These are phyloP conservation scores for Phylloscopus collybita DNA, from an alignment of 2,797 vertebrate species.

Conservation along the genomic window DNA sequence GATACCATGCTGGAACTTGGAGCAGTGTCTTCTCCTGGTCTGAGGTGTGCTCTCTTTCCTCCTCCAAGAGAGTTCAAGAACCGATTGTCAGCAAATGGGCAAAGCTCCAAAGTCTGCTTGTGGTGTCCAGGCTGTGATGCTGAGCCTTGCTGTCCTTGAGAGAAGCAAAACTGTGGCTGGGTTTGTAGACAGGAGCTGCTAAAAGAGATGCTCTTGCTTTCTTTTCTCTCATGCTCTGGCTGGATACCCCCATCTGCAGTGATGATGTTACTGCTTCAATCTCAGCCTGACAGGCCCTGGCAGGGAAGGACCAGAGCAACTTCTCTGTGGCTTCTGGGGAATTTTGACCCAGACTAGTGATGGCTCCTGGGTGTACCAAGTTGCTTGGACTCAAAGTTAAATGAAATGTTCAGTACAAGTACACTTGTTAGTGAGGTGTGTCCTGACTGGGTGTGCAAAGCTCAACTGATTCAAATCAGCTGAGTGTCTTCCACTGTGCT, in stretches of 20 bases:
- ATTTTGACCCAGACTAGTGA: neutral
- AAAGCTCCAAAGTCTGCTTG: neutral
- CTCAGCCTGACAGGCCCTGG: neutral
- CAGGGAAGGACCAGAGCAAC: neutral
- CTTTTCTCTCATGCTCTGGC: neutral
- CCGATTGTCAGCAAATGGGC: neutral
- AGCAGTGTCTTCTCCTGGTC: neutral
- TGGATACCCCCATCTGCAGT: neutral
- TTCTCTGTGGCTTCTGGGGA: neutral
- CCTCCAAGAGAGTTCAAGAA: neutral
- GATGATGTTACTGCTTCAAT: neutral
- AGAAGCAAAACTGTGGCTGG: neutral
- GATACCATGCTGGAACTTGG: neutral
- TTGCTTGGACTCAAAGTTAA: neutral
- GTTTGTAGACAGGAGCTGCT: neutral
- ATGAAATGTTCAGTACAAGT: neutral
- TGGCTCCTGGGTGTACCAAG: neutral
- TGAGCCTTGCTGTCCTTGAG: neutral
- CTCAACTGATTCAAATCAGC: neutral
- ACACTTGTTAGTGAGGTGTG: neutral
- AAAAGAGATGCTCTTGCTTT: neutral
- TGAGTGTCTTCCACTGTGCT: neutral
- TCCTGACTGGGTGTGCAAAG: neutral
- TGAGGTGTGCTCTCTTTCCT: neutral
- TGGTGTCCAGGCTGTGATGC: accelerated